Percentiles rank a stretch among this genome's conserved stretches.
Evolutionary conservation across 2,113 vertebrate genomes (phyloP).

Genomic region (Phainopepla nitens): DNA sequence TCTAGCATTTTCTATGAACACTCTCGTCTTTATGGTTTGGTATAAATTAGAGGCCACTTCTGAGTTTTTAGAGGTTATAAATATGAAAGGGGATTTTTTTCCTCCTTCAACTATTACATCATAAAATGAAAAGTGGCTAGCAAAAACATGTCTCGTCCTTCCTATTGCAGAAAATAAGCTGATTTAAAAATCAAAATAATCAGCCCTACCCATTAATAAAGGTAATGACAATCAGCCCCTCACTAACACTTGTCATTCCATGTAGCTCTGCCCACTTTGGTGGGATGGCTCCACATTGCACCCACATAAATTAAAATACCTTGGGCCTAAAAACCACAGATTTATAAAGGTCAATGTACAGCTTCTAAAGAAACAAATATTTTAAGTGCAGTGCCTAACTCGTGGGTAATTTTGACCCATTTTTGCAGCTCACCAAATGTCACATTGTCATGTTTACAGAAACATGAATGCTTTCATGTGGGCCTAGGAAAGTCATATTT

Average conservation of each 20-base stretch:
- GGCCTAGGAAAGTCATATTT: background rate
- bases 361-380: background rate
- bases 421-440: background rate
- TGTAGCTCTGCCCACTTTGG: background rate
- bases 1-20: background rate
- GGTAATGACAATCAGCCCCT: background rate
- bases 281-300: background rate
- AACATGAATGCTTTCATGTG: background rate
- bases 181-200: background rate
- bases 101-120: background rate
- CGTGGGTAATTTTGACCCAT: background rate
- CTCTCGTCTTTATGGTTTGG: background rate
- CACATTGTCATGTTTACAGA: background rate
- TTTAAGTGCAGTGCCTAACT: background rate
- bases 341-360: background rate
- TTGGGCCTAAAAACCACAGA: background rate
- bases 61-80: background rate
- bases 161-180: background rate
- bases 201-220: background rate
- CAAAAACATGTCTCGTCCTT: background rate
- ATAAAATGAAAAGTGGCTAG: background rate
- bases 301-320: background rate
- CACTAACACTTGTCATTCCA: background rate
- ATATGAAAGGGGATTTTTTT: background rate
- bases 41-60: background rate